Evolutionary conservation across 2,113 vertebrate genomes (phyloP).

Genomic region (Amazona vittata): DNA sequence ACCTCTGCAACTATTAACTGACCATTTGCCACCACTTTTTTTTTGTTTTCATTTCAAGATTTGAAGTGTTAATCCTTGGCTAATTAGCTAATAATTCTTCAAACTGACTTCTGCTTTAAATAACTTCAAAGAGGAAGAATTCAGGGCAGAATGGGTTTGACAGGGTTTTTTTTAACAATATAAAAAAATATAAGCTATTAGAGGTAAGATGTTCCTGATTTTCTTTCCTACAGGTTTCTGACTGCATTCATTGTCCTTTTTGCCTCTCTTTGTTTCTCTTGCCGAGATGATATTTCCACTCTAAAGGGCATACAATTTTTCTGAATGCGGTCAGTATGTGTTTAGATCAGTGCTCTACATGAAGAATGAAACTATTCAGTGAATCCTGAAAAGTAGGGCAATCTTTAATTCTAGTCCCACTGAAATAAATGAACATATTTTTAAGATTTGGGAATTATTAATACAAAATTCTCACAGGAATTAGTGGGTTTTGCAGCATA

Average conservation of each 20-base stretch:
- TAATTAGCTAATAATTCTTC: neutral
- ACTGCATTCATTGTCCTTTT: neutral
- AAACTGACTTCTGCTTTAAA: neutral
- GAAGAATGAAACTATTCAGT: neutral
- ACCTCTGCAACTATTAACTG: neutral
- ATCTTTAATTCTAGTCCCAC: neutral
- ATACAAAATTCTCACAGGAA: neutral
- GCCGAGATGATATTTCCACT: neutral
- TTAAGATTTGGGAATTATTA: neutral
- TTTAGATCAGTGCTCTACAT: neutral
- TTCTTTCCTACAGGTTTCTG: neutral
- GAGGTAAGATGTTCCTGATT: neutral
- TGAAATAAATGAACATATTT: neutral
- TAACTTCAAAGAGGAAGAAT: neutral
- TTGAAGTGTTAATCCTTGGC: neutral
- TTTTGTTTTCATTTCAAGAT: neutral
- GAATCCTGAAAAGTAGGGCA: neutral
- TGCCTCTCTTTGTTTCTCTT: neutral
- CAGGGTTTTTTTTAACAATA: neutral
- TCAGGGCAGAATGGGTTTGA: neutral
- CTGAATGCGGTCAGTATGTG: neutral
- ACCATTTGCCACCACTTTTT: neutral
- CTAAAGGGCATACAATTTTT: neutral
- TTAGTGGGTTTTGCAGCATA: neutral
- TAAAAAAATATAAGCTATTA: neutral